Base-by-base conservation (phyloP, 2,888 invertebrate species). In the Oligia strigilis region DNA sequence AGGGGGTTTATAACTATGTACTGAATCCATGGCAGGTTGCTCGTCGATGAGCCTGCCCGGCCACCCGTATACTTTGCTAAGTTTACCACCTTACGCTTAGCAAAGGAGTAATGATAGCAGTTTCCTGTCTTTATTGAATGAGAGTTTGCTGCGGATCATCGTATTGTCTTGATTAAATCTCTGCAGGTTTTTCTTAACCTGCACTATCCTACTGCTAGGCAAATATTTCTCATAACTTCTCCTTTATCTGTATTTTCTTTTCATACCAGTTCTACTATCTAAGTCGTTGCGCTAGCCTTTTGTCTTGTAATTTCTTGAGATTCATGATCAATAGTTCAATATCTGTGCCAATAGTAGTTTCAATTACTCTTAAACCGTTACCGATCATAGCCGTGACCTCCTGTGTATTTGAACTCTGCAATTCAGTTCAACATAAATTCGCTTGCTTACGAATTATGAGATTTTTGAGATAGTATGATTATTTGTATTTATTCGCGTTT, bases 361-460 rank as follows among this genome's bases (percentile, higher is more conserved):
- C 73, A 73, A 82, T 82, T 64, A 77, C 36, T 65, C 65, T 70
- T 36, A 55, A 73, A 86, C 86, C 58, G 49, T 83, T 83, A 86
- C 29, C 23, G 58, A 36, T 40, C 70, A 14, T 19, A 66, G 58
- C 58, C 75, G 23, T 79, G 84, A 83, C 87, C 83, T 78, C 14
- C 6, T 46, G 66, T 36, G 40, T 58, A 19, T 77, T 73, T 83
- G 75, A 75, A 70, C 73, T 83, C 9, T 67, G 73, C 43, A 72
- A 58, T 74, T 65, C 36, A 62, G 23, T 78, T 65, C 73, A 55
- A 71, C 36, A 71, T 67, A 74, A 67, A 76, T 76, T 69, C 66
- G 55, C 71, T 55, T 62, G 75, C 46, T 2, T 64, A 83, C 1
- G 23, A 71, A 64, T 70, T 69, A 55, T 19, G 36, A 46, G 40